Percentiles rank a stretch among this genome's conserved stretches.
Evolutionary conservation across 2,888 invertebrate genomes (phyloP).

Genomic region (Sminthurides aquaticus): DNA sequence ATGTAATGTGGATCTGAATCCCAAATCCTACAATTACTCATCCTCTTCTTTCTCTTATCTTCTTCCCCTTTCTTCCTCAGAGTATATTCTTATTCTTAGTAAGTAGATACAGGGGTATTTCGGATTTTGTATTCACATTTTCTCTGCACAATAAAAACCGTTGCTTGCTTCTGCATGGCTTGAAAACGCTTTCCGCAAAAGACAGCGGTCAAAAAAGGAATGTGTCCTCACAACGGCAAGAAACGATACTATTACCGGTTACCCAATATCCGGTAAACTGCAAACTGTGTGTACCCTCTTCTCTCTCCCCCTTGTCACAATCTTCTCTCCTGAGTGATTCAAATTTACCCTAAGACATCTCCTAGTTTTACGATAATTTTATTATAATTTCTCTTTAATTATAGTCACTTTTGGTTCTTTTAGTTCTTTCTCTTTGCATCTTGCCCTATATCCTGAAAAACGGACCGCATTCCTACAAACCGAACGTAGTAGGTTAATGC

Average conservation of each 20-base stretch:
- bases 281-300: background rate
- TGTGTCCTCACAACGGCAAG: background rate
- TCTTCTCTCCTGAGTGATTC: background rate
- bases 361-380: background rate
- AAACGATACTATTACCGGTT: too few relatives aligned
- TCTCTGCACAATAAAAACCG: background rate
- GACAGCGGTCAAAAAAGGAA: background rate
- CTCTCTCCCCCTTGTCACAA: background rate
- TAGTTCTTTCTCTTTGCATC: too few relatives aligned
- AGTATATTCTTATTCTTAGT: too few relatives aligned
- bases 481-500: background rate
- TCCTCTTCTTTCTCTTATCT: too few relatives aligned
- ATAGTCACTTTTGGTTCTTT: too few relatives aligned
- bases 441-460: too few relatives aligned
- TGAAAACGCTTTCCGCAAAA: background rate
- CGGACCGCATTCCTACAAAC: background rate
- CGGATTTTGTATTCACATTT: too few relatives aligned
- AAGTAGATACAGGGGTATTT: too few relatives aligned
- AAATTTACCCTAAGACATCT: background rate
- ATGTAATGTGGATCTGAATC: too few relatives aligned
- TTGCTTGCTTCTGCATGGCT: background rate
- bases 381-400: too few relatives aligned
- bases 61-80: too few relatives aligned
- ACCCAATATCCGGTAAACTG: background rate
- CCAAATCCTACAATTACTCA: too few relatives aligned